Percentiles rank a stretch among this genome's conserved stretches.
Conservation (phyloP, 35 echinoderm and acorn worm species). For the Patiria miniata region DNA sequence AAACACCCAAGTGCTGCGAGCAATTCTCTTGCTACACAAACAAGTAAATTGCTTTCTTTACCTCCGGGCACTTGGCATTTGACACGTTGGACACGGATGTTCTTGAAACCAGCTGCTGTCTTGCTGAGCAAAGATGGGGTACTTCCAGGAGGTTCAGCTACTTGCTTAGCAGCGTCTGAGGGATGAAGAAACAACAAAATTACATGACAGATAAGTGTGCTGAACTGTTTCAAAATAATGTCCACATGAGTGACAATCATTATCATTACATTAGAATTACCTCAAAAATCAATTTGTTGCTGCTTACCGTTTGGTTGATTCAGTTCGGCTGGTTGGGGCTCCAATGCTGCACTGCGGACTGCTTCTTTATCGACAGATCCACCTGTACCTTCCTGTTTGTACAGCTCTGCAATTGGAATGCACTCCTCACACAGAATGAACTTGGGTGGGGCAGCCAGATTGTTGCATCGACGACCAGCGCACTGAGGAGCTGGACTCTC, state of each 20-base stretch:
- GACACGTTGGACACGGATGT: constrained; percentile 28
- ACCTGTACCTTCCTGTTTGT: not conserved
- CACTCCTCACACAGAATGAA: constrained; percentile 51
- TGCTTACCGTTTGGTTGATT: no score
- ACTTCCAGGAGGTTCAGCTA: not conserved
- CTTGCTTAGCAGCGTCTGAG: no score
- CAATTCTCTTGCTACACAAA: no score
- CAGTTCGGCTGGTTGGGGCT: no score
- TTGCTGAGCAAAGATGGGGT: not conserved
- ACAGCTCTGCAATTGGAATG: constrained; percentile 17
- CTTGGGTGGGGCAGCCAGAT: constrained; percentile 28
- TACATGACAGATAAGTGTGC: no score
- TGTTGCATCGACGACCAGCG: constrained; percentile 46
- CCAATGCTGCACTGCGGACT: not conserved
- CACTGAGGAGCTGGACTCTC: constrained; percentile 5
- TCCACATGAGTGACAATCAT: no score
- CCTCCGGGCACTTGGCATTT: constrained; percentile 45
- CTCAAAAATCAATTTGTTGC: no score
- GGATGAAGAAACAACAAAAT: no score
- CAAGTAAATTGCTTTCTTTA: no score
- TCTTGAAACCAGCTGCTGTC: not conserved
- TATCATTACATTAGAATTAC: no score
- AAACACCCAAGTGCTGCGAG: no score
- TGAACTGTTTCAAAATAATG: no score
- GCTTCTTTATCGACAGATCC: not conserved